phyloP scores from a whole-genome alignment of 2,888 invertebrate species.

The Torymus auratus region DNA sequence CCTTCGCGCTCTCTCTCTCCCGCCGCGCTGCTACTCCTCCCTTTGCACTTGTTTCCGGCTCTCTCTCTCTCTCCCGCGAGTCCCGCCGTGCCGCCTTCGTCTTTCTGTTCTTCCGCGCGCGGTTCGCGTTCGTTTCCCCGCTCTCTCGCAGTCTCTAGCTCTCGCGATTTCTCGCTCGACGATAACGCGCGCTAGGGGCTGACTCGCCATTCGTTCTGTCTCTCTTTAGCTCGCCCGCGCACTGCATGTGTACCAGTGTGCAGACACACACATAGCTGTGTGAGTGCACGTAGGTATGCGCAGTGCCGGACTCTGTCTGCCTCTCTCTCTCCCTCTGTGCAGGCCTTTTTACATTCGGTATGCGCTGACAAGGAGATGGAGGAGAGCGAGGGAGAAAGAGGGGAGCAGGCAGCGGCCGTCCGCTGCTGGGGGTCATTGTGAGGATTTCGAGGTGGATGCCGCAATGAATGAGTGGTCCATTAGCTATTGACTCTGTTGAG shows the following conservation, averaged over 20 bases:
- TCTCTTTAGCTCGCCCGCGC: constrained; percentile 33
- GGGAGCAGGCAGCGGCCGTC: too few relatives aligned
- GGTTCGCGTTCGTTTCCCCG: too few relatives aligned
- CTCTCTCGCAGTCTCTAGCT: constrained; percentile 4
- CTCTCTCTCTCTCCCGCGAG: constrained; percentile 3
- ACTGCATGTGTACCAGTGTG: neutral
- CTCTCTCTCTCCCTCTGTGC: neutral
- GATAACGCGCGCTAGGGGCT: neutral
- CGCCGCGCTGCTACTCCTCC: constrained; percentile 33
- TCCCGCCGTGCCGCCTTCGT: constrained; percentile 34
- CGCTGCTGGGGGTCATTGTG: too few relatives aligned
- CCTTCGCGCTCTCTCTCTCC: constrained; percentile 16
- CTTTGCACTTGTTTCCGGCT: constrained; percentile 46
- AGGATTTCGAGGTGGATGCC: too few relatives aligned
- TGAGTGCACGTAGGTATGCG: neutral
- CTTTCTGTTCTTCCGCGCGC: constrained; percentile 31
- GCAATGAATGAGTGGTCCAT: too few relatives aligned
- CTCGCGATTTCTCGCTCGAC: constrained; percentile 43
- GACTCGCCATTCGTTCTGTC: constrained; percentile 45
- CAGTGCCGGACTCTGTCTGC: constrained; percentile 4
- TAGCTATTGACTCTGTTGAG: too few relatives aligned
- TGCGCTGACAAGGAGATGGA: neutral
- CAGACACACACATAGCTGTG: neutral
- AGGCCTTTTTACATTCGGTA: neutral
- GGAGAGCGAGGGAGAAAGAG: too few relatives aligned